Evolutionary conservation across 2,113 vertebrate species (phyloP).

Genomic region (Spilogale gracilis): DNA sequence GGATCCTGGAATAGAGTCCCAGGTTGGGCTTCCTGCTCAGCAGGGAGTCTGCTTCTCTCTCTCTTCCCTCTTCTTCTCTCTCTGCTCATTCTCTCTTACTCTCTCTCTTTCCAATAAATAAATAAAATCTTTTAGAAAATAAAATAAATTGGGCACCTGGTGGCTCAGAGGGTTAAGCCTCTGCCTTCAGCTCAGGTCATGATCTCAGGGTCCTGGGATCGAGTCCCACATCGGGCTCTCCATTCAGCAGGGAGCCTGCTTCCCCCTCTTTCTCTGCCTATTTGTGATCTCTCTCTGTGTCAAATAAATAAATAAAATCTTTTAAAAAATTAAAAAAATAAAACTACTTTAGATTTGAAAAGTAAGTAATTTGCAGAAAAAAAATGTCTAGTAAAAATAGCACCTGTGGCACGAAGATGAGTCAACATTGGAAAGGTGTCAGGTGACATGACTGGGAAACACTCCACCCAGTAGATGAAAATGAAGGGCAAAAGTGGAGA

Average conservation of each 20-base stretch:
- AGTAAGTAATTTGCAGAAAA: neutral
- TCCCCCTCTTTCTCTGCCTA: neutral
- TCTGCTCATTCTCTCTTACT: too few relatives aligned
- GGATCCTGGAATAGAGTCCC: rapidly evolving
- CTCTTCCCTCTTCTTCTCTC: too few relatives aligned
- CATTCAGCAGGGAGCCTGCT: neutral
- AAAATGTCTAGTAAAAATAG: neutral
- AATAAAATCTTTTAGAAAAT: too few relatives aligned
- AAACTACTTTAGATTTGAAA: neutral
- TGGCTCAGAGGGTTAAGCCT: too few relatives aligned
- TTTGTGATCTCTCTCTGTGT: neutral
- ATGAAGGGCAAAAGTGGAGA: neutral
- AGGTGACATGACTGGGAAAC: neutral
- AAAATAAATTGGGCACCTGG: too few relatives aligned
- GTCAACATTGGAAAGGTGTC: neutral
- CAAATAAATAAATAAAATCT: neutral
- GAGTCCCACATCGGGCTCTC: neutral
- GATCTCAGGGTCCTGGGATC: neutral
- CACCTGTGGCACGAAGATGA: neutral
- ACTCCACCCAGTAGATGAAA: neutral
- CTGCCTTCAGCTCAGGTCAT: neutral
- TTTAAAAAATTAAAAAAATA: neutral
- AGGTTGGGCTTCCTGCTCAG: neutral
- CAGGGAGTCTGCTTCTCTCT: neutral
- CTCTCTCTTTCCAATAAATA: too few relatives aligned